phyloP scores from a whole-genome alignment of 2,113 vertebrate genomes.

The Butorides virescens region DNA sequence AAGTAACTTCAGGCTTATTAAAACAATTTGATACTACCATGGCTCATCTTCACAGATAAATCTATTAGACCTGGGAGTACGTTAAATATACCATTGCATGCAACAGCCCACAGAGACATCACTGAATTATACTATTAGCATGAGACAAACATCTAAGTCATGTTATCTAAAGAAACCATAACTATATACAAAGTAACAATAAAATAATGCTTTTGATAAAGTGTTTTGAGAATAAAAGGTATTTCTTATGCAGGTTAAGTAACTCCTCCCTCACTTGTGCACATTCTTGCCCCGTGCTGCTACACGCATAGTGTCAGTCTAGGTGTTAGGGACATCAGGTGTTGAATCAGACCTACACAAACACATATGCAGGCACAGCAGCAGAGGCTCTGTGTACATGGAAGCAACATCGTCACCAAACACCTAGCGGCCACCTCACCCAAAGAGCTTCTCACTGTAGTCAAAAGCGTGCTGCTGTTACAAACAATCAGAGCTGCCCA shows the following conservation, averaged over 20 bases:
- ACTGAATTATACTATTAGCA: neutral
- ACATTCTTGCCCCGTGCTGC: neutral
- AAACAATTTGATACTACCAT: neutral
- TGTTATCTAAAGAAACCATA: neutral
- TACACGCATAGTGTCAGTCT: neutral
- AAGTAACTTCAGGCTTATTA: neutral
- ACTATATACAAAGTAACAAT: neutral
- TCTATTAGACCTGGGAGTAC: neutral
- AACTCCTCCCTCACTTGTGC: neutral
- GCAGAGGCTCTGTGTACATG: neutral
- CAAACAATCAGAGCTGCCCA: neutral
- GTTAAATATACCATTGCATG: neutral
- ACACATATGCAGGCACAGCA: neutral
- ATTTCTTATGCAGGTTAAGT: neutral
- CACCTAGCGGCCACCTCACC: neutral
- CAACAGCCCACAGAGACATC: neutral
- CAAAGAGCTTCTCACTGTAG: neutral
- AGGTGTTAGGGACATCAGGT: neutral
- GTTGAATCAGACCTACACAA: neutral
- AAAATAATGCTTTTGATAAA: neutral
- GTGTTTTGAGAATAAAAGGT: neutral
- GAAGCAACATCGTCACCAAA: neutral
- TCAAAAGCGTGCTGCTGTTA: neutral
- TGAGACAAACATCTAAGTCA: neutral
- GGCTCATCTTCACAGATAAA: neutral